A percentile compares a stretch with the other conserved stretches of the same genome.
Evolutionary conservation across 2,888 invertebrate genomes (phyloP).

Genomic region (Chirona hameri): DNA sequence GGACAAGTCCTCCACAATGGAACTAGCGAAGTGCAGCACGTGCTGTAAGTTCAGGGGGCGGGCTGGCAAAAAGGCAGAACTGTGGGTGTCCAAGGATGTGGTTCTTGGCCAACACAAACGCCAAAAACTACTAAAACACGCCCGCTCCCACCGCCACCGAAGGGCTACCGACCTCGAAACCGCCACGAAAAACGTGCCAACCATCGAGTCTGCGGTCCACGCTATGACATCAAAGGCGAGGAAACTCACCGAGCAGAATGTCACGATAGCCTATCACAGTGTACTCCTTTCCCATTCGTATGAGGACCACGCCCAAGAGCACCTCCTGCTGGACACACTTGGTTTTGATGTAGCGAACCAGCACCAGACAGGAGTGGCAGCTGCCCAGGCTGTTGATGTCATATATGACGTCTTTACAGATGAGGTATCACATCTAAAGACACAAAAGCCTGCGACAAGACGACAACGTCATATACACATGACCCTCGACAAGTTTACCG

Average conservation of each 20-base stretch:
- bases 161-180: neutral
- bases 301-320: neutral
- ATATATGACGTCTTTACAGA: neutral
- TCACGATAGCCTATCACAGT: neutral
- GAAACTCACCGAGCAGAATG: neutral
- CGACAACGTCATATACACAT: neutral
- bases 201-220: neutral
- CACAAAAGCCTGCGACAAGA: neutral
- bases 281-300: neutral
- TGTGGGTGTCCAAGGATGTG: neutral
- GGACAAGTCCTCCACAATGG: neutral
- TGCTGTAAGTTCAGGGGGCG: neutral
- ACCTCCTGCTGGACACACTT: neutral
- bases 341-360: neutral
- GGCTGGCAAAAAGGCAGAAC: neutral
- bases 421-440: neutral
- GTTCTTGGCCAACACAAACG: neutral
- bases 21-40: neutral
- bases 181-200: neutral
- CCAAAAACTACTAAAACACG: neutral
- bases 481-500: neutral
- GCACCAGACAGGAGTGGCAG: neutral
- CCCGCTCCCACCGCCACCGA: neutral
- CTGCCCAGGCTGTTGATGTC: neutral
- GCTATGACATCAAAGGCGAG: neutral